Base-by-base conservation (phyloP, 2,113 vertebrate genomes). In the Ailuropoda melanoleuca region DNA sequence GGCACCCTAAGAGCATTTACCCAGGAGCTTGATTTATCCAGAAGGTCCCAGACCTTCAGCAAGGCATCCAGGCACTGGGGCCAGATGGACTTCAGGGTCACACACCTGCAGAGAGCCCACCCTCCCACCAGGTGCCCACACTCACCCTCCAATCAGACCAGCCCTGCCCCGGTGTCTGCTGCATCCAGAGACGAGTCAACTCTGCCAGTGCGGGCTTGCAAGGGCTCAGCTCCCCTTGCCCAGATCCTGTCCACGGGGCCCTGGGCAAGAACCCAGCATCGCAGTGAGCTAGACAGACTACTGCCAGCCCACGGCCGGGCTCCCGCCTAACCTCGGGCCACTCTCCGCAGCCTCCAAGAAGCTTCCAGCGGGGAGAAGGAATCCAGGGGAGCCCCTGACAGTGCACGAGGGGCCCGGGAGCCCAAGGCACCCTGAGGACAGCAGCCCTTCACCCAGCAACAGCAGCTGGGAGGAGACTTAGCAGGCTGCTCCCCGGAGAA, bases 261-360 rank as follows among this genome's bases (percentile, higher is more conserved):
- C 62, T 19, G 43, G 55, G 29, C 17, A 31, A 55, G 46, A 90
- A 48, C 23, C 37, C 64, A 31, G 55, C 10, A 39, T 78, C 60
- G 1, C 62, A 0, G 13, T 1, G 6, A 66, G 39, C 24, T 56
- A 39, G 39, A 53, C 5, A 8, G 39, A 24, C 29, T 29, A 1
- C n/a, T 3, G 0, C 14, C 21, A 18, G 37, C 39, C 68, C 58
- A 29, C 60, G 9, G 13, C 64, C 2, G 0, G 6, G 19, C 31
- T n/a, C 24, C 39, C 50, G 14, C 34, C 77, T 89, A 53, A 96
- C 43, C 8, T 12, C 11, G 0, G 7, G 4, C 58, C 23, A 23
- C 88, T 70, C 58, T 95, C 98, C 75, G 48, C 98, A 99, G 99
- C 96, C 64, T 62, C 94, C 53, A 98, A 98, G 97, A 99, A 98